Percentiles rank a stretch among this genome's conserved stretches.
Conservation (phyloP, 2,888 invertebrate genomes). For the Petrolisthes manimaculis region DNA sequence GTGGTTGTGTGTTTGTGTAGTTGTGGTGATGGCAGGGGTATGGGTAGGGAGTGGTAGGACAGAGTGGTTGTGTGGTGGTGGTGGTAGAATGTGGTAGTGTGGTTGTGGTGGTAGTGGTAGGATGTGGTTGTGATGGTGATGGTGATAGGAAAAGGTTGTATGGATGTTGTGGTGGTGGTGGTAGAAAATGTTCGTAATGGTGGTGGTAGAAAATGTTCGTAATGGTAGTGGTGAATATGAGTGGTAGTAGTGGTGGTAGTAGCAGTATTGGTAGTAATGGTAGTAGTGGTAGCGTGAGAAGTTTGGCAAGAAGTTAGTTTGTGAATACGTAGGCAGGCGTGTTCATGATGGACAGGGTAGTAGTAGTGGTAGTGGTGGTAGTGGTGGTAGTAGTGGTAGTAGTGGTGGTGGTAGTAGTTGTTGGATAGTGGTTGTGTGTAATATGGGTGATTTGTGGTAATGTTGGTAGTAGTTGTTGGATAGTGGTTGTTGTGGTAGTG, state of each 20-base stretch:
- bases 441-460: background rate
- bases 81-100: background rate
- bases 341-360: background rate
- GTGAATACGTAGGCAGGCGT: no score
- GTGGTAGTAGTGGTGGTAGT: background rate
- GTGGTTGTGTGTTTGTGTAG: no score
- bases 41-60: background rate
- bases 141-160: background rate
- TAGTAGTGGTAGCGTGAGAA: background rate
- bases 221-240: background rate
- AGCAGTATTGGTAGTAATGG: background rate
- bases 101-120: background rate
- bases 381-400: background rate
- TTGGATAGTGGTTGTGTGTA: background rate
- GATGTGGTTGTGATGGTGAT: background rate
- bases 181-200: background rate
- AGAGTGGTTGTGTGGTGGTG: background rate
- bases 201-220: background rate
- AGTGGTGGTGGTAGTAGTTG: background rate
- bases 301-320: no score
- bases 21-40: background rate
- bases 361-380: background rate
- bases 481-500: background rate
- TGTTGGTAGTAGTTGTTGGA: background rate
- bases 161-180: background rate